These are phyloP conservation scores for Drosophila austrosaltans DNA, from an alignment of 2,888 invertebrate species.

Conservation along the genomic window DNA sequence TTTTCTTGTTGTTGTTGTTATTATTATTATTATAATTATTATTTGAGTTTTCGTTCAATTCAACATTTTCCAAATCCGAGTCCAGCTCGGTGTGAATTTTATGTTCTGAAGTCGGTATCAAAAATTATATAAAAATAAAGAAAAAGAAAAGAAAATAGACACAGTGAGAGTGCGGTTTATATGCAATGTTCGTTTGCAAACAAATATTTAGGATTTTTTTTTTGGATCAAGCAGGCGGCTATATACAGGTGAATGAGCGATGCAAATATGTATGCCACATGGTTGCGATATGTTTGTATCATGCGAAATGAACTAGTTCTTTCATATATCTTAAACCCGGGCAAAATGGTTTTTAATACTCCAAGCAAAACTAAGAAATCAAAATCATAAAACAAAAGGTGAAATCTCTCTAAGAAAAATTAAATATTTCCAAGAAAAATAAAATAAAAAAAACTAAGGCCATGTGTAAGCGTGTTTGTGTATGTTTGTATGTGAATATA, in stretches of 20 bases:
- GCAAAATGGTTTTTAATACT: slow-evolving; percentile 31
- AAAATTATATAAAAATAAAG: slow-evolving; percentile 77
- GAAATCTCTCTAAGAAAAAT: slow-evolving; percentile 71
- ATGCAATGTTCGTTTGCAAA: slow-evolving; percentile 18
- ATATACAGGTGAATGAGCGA: slow-evolving; percentile 51
- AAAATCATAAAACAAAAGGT: slow-evolving; percentile 70
- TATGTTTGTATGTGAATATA: slow-evolving; percentile 30
- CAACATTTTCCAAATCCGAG: slow-evolving; percentile 82
- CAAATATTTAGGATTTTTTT: slow-evolving; percentile 3
- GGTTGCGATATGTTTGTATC: slow-evolving; percentile 12
- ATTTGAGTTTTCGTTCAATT: slow-evolving; percentile 77
- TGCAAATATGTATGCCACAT: slow-evolving; percentile 25
- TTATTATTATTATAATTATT: slow-evolving; percentile 59
- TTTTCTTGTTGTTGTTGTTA: slow-evolving; percentile 52
- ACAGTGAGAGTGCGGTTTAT: slow-evolving; percentile 71
- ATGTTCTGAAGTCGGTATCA: slow-evolving; percentile 78
- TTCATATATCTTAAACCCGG: slow-evolving; percentile 7
- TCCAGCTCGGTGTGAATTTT: slow-evolving; percentile 83
- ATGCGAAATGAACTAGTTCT: slow-evolving; percentile 28
- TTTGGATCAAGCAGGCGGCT: slow-evolving; percentile 53
- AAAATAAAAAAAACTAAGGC: slow-evolving; percentile 30
- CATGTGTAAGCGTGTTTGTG: slow-evolving; percentile 31
- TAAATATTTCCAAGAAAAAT: slow-evolving; percentile 40
- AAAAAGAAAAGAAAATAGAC: slow-evolving; percentile 77
- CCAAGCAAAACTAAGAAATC: slow-evolving; percentile 42